phyloP scores from a whole-genome alignment of 2,113 vertebrate species.

The Engystomops pustulosus region DNA sequence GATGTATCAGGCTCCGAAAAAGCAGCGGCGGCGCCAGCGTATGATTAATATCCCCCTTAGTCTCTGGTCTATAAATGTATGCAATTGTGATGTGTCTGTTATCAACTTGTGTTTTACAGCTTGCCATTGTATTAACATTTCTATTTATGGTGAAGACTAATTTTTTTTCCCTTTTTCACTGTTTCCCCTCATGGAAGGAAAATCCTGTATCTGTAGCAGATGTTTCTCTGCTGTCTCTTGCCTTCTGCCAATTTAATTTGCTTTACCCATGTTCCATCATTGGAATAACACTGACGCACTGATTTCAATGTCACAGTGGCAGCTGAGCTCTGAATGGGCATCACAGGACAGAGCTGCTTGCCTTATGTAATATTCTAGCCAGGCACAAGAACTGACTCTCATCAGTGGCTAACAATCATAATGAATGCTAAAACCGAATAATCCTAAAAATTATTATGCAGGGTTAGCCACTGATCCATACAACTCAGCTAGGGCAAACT shows the following conservation, averaged over 20 bases:
- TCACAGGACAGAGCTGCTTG: not conserved
- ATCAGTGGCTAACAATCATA: not conserved
- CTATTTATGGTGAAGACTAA: not conserved
- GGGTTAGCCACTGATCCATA: not conserved
- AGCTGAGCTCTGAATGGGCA: not conserved
- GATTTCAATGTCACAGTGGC: not conserved
- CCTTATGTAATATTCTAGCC: not conserved
- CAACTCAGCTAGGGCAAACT: too few relatives aligned
- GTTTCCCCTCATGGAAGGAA: constrained; percentile 33
- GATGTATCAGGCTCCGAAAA: too few relatives aligned
- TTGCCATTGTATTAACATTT: not conserved
- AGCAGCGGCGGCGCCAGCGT: too few relatives aligned
- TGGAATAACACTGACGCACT: constrained; percentile 25
- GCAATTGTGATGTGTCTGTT: too few relatives aligned
- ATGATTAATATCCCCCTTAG: too few relatives aligned
- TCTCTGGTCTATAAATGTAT: too few relatives aligned
- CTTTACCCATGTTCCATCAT: constrained; percentile 33
- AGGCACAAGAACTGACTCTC: not conserved
- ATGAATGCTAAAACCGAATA: too few relatives aligned
- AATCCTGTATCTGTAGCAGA: constrained; percentile 29
- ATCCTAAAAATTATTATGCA: not conserved
- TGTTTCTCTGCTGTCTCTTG: constrained; percentile 29
- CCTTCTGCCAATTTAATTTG: constrained; percentile 46
- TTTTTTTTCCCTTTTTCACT: not conserved
- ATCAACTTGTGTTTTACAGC: too few relatives aligned